Conservation (phyloP, 2,113 vertebrate species). For the Anarhynchus alexandrinus region DNA sequence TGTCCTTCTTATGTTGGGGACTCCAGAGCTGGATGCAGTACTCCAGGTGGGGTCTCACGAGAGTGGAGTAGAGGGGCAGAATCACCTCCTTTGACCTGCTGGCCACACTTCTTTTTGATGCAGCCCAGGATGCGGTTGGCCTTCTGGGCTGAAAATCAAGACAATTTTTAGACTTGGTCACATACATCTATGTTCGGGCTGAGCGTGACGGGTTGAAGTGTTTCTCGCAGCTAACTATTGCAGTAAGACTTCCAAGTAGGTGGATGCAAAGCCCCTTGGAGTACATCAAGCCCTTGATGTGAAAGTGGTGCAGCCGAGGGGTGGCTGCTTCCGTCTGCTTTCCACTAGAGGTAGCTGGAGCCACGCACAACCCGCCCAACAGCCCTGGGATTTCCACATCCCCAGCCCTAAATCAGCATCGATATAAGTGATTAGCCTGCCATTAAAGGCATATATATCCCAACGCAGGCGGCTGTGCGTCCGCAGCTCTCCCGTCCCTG, state of each 20-base stretch:
- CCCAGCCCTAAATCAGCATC: neutral
- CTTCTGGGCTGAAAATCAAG: too few species aligned
- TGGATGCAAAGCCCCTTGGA: neutral
- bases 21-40: too few species aligned
- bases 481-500: neutral
- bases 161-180: too few species aligned
- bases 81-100: too few species aligned
- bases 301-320: neutral
- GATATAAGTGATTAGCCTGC: neutral
- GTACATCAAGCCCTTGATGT: neutral
- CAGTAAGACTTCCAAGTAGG: fast-evolving
- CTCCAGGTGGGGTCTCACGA: too few species aligned
- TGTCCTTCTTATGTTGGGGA: too few species aligned
- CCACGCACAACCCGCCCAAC: neutral
- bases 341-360: conserved; percentile 68
- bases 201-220: fast-evolving
- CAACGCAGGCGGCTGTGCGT: neutral
- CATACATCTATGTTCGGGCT: fast-evolving
- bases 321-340: neutral
- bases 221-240: fast-evolving
- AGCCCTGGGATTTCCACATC: neutral
- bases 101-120: too few species aligned
- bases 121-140: too few species aligned
- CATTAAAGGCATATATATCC: neutral
- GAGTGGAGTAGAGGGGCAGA: too few species aligned